Evolutionary conservation across 2,888 invertebrate species (phyloP).

Genomic region (Abrostola tripartita): DNA sequence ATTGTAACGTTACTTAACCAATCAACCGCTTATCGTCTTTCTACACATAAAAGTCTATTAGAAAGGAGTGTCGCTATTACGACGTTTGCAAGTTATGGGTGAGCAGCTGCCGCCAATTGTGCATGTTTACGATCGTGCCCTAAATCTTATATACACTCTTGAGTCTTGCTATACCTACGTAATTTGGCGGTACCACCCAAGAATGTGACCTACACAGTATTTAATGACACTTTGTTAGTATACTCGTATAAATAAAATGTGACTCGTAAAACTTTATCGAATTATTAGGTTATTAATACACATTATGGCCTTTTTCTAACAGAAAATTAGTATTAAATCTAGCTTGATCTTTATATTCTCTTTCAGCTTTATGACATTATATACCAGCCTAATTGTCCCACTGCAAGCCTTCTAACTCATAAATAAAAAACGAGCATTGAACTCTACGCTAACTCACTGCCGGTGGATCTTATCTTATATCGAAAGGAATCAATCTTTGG

Average conservation of each 20-base stretch:
- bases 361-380: too few relatives aligned
- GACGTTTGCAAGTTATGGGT: slow-evolving; percentile 35
- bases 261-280: too few relatives aligned
- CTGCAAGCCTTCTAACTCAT: too few relatives aligned
- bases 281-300: too few relatives aligned
- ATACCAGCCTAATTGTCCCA: too few relatives aligned
- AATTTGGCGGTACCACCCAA: background rate
- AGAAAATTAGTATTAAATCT: too few relatives aligned
- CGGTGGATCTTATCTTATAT: too few relatives aligned
- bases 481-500: too few relatives aligned
- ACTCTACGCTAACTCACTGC: too few relatives aligned
- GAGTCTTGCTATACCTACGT: slow-evolving; percentile 10
- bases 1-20: background rate
- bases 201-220: background rate
- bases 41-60: slow-evolving; percentile 18
- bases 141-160: slow-evolving; percentile 24
- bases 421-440: too few relatives aligned
- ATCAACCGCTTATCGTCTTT: slow-evolving; percentile 4
- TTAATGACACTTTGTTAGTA: background rate
- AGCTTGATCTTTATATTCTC: too few relatives aligned
- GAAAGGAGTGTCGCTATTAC: slow-evolving; percentile 22
- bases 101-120: slow-evolving; percentile 43
- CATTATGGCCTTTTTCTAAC: too few relatives aligned
- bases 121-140: slow-evolving; percentile 37
- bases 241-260: background rate